Evolutionary conservation across 2,797 vertebrate species (phyloP).

Genomic region (Sebastiscus albofasciatus): DNA sequence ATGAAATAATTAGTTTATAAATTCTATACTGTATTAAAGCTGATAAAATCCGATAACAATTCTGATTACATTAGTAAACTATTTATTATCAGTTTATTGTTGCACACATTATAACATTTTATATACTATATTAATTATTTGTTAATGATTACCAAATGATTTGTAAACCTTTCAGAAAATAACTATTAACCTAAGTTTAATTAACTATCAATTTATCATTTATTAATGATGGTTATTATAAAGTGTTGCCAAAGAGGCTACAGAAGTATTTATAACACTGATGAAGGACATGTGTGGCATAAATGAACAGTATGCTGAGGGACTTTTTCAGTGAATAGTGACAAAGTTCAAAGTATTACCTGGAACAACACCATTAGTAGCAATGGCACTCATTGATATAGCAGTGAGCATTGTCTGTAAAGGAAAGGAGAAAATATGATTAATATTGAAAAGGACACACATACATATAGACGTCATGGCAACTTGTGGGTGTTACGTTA

Average conservation of each 20-base stretch:
- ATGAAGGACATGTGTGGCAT: neutral
- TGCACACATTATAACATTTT: too few species aligned
- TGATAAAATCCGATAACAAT: too few species aligned
- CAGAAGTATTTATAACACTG: neutral
- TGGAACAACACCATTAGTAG: constrained; percentile 98
- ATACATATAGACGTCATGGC: neutral
- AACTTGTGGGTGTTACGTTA: neutral
- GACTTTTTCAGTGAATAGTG: neutral
- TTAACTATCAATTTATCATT: too few species aligned
- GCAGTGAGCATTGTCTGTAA: constrained; percentile 96
- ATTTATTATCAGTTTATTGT: too few species aligned
- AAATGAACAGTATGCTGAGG: neutral
- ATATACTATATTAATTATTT: too few species aligned
- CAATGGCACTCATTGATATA: constrained; percentile 99
- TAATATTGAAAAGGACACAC: neutral
- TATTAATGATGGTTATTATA: too few species aligned
- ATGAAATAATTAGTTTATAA: too few species aligned
- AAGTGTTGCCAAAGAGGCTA: too few species aligned
- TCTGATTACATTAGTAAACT: too few species aligned
- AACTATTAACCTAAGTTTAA: neutral
- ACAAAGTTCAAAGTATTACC: constrained; percentile 78
- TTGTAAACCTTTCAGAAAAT: too few species aligned
- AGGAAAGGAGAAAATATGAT: constrained; percentile 36
- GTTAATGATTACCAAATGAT: too few species aligned
- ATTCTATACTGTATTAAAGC: too few species aligned